Evolutionary conservation across 1,140 invertebrate species (phyloP).

Genomic region (Drosophila triauraria): DNA sequence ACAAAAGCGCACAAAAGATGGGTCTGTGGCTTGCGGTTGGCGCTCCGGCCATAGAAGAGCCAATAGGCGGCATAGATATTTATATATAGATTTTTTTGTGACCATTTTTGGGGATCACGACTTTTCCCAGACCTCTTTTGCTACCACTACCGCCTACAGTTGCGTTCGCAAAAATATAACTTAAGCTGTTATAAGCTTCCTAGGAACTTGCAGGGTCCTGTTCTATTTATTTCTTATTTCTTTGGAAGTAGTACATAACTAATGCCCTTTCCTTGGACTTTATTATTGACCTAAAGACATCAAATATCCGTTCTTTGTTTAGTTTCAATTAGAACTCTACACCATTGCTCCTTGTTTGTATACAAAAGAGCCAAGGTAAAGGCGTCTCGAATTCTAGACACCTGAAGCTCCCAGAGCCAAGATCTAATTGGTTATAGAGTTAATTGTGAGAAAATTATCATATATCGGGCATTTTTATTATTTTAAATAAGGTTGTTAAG

Average conservation of each 20-base stretch:
- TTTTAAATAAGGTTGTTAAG: too few relatives aligned
- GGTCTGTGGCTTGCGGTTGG: slow-evolving; percentile 39
- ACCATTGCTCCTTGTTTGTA: background rate
- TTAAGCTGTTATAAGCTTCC: too few relatives aligned
- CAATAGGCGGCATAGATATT: slow-evolving; percentile 11
- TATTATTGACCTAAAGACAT: too few relatives aligned
- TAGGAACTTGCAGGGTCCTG: background rate
- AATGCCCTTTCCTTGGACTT: background rate
- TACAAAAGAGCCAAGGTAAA: background rate
- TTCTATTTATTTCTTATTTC: too few relatives aligned
- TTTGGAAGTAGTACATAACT: background rate
- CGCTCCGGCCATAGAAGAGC: background rate
- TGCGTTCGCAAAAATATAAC: background rate
- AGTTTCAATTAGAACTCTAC: background rate
- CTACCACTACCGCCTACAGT: slow-evolving; percentile 4
- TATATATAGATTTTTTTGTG: slow-evolving; percentile 12
- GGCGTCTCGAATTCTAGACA: background rate
- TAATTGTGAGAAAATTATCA: too few relatives aligned
- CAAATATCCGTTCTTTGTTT: background rate
- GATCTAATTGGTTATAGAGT: too few relatives aligned
- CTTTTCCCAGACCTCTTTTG: slow-evolving; percentile 29
- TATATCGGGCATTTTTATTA: too few relatives aligned
- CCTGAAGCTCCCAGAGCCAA: background rate
- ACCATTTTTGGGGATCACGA: slow-evolving; percentile 41
- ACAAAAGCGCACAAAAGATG: slow-evolving; percentile 41